Base-by-base conservation (phyloP, 2,113 vertebrate species). In the Tachysurus fulvidraco region DNA sequence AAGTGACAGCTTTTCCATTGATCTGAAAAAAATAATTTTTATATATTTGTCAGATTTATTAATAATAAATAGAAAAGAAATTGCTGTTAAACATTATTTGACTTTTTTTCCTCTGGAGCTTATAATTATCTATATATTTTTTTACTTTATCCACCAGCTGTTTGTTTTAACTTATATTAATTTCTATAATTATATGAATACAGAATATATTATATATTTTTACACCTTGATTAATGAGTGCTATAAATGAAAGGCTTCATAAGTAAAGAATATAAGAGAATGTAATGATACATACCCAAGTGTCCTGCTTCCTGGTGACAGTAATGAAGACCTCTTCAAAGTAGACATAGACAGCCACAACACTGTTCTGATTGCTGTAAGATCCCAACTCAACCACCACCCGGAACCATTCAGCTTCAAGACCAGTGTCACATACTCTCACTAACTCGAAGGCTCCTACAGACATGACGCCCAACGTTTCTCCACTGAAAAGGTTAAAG, bases 371-470 rank as follows among this genome's bases (percentile, higher is more conserved):
- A 0, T 83, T 59, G 3, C 76, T 81, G 11, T 83, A 55, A 23
- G 1, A 76, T 12, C 89, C 83, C 25, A 94, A 28, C 7, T 89
- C 88, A 65, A 81, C 92, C 74, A 94, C 92, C 84, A 94, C 91
- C 3, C 91, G 91, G 91, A 94, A 94, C 93, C 92, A 94, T 21
- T 87, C 62, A 0, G 28, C 44, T 52, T 36, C 62, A 16, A 54
- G 25, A n/a, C 69, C 57, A 0, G 71, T 65, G 6, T 91, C 44
- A 67, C 91, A 91, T n/a, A 80, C 89, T 2, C 89, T 55, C 16
- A 92, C 85, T 4, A 94, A 64, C 62, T 93, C 91, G 41, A 91
- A 94, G 78, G 85, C 46, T 13, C 93, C 93, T 0, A 83, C 65
- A n/a, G 23, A 19, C 36, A 83, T 50, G 41, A 94, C 19, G 62